Conservation (phyloP, 2,797 vertebrate species). For the Oreonectes daqikongensis region DNA sequence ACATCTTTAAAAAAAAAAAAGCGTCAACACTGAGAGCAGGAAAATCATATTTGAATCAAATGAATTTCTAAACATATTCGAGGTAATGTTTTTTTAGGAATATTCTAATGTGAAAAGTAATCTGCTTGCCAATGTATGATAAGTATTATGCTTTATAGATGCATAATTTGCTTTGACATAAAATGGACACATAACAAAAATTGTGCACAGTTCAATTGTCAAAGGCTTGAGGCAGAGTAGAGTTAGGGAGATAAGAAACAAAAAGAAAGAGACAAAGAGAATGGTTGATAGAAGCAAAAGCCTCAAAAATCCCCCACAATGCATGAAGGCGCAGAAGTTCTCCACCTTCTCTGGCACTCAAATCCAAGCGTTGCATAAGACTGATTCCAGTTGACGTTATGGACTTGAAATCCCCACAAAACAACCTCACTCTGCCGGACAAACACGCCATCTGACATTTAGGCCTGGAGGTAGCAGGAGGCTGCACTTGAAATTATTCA, state of each 20-base stretch:
- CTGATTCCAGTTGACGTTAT: constrained; percentile 35
- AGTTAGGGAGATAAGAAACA: background rate
- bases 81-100: background rate
- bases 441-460: constrained; percentile 41
- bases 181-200: background rate
- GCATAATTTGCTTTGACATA: background rate
- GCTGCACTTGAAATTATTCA: constrained; percentile 45
- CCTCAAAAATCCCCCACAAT: background rate
- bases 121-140: background rate
- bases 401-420: constrained; percentile 17
- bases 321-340: constrained; percentile 2
- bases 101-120: background rate
- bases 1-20: no score
- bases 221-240: background rate
- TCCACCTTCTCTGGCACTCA: constrained; percentile 21
- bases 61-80: no score
- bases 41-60: background rate
- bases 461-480: constrained; percentile 38
- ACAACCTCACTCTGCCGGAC: constrained; percentile 38
- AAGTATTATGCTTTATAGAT: background rate
- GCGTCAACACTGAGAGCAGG: background rate
- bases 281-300: background rate
- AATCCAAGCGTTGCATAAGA: constrained; percentile 19
- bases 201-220: background rate
- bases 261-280: background rate